Percentiles rank a stretch among this genome's conserved stretches.
Evolutionary conservation across 2,113 vertebrate genomes (phyloP).

Genomic region (Thryonomys swinderianus): DNA sequence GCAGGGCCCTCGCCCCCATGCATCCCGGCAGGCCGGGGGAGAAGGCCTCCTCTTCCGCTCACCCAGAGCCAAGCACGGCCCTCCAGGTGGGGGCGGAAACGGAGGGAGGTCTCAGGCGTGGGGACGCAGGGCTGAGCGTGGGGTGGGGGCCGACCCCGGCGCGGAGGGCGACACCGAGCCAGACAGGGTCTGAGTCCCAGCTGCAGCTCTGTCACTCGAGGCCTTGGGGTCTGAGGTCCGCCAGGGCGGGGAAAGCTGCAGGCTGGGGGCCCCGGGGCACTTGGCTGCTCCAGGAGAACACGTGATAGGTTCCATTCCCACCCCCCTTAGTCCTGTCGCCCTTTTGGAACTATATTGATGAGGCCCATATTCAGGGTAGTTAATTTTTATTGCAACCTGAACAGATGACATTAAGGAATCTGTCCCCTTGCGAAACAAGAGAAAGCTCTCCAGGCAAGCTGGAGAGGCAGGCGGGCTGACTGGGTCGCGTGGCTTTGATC

Average conservation of each 20-base stretch:
- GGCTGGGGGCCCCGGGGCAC: not conserved
- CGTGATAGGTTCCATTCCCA: not conserved
- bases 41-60: not conserved
- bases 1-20: not conserved
- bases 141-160: no score
- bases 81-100: not conserved
- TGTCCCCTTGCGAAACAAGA: slow-evolving; percentile 31
- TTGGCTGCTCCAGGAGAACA: not conserved
- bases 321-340: not conserved
- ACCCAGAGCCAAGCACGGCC: not conserved
- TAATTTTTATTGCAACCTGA: slow-evolving; percentile 78
- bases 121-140: not conserved
- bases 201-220: not conserved
- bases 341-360: slow-evolving; percentile 33
- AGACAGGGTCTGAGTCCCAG: not conserved
- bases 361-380: slow-evolving; percentile 70
- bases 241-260: not conserved
- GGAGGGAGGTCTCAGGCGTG: not conserved
- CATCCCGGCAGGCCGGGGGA: not conserved
- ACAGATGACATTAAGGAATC: slow-evolving; percentile 66
- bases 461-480: not conserved
- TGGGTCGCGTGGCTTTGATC: slow-evolving; percentile 13
- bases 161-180: no score
- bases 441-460: not conserved
- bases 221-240: not conserved